Percentiles rank a stretch among this genome's conserved stretches.
These are phyloP conservation scores for Epirrhoe tristata DNA, from an alignment of 2,888 invertebrate genomes.

Conservation along the genomic window DNA sequence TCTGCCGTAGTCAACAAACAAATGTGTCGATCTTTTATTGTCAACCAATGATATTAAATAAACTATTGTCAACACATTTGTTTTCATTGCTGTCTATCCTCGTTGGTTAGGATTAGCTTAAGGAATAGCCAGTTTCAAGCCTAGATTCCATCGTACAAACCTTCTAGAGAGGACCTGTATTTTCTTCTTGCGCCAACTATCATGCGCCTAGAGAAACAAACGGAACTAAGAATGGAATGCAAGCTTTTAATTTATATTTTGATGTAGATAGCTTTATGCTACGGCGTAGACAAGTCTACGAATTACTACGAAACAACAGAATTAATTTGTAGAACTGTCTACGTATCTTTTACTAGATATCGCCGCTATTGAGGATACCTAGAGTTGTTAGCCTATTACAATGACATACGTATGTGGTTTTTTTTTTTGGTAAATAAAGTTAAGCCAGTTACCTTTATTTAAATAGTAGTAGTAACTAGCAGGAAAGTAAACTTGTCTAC, in stretches of 20 bases:
- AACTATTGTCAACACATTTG: not conserved
- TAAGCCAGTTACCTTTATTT: too few relatives aligned
- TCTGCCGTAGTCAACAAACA: not conserved
- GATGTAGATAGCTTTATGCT: not conserved
- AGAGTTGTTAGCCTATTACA: too few relatives aligned
- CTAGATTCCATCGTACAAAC: not conserved
- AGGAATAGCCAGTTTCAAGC: not conserved
- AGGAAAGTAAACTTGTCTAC: not conserved
- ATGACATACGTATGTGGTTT: too few relatives aligned
- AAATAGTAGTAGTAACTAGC: too few relatives aligned
- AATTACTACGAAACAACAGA: not conserved
- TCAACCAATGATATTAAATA: too few relatives aligned
- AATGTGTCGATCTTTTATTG: not conserved
- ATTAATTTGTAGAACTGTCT: not conserved
- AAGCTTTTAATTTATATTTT: not conserved
- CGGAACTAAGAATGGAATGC: too few relatives aligned
- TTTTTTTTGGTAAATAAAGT: too few relatives aligned
- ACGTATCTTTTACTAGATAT: not conserved
- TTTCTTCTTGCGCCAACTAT: too few relatives aligned
- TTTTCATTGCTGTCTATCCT: not conserved
- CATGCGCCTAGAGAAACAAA: too few relatives aligned
- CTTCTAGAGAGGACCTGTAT: not conserved
- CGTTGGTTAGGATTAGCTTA: not conserved
- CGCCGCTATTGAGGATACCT: too few relatives aligned
- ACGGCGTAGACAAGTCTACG: not conserved